Evolutionary conservation across 2,888 invertebrate genomes (phyloP).

Genomic region (Stomorhina lunata): DNA sequence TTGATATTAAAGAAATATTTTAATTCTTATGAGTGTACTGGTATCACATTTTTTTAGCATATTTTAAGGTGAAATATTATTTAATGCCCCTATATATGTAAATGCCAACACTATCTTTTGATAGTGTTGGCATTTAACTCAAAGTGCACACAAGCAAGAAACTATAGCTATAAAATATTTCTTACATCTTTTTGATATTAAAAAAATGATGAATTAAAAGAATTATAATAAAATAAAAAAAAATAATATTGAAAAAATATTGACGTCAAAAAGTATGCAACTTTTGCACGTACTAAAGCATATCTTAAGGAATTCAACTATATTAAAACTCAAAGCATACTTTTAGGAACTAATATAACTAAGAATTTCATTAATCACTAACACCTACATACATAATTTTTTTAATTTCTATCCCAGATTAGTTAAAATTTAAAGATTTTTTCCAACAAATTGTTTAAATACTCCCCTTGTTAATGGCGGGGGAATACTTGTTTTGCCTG

Average conservation of each 20-base stretch:
- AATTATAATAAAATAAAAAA: too few relatives aligned
- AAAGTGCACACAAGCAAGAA: neutral
- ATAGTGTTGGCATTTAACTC: too few relatives aligned
- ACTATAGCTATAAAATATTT: neutral
- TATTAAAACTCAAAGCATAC: neutral
- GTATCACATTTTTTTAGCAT: slow-evolving; percentile 20
- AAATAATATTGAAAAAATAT: too few relatives aligned
- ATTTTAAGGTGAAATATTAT: slow-evolving; percentile 6
- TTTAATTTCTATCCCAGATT: neutral
- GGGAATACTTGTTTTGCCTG: too few relatives aligned
- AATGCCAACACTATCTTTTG: too few relatives aligned
- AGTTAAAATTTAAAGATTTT: neutral
- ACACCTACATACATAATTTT: neutral
- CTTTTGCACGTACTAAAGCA: neutral
- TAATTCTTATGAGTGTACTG: too few relatives aligned
- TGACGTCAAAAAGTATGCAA: too few relatives aligned
- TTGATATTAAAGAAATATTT: too few relatives aligned
- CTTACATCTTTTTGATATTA: too few relatives aligned
- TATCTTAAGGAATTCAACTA: neutral
- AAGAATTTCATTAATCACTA: slow-evolving; percentile 6
- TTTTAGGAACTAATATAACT: neutral
- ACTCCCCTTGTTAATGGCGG: too few relatives aligned
- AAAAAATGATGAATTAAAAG: too few relatives aligned
- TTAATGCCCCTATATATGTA: neutral
- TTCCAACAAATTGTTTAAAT: too few relatives aligned